Conservation (phyloP, 2,113 vertebrate species). For the Prochilodus magdalenae region DNA sequence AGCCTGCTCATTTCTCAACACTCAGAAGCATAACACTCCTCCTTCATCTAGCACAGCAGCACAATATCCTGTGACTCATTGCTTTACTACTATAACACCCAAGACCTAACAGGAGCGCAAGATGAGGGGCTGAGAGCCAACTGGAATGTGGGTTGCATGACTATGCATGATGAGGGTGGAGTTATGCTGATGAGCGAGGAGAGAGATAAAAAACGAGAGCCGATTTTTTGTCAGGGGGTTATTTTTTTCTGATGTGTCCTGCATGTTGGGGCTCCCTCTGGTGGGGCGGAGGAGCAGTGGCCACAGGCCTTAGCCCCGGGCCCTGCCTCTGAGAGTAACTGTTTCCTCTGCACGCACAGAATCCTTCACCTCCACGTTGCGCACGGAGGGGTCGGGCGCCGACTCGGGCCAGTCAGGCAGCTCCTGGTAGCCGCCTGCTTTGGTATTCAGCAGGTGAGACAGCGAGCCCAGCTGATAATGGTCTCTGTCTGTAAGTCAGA, state of each 20-base stretch:
- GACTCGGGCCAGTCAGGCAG: constrained; percentile 94
- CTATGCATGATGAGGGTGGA: constrained; percentile 43
- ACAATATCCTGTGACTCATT: constrained; percentile 9
- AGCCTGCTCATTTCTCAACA: constrained; percentile 22
- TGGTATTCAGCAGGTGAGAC: constrained; percentile 95
- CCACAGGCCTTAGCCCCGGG: constrained; percentile 53
- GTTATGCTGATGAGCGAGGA: constrained; percentile 55
- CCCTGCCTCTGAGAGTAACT: constrained; percentile 78
- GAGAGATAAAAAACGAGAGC: constrained; percentile 39
- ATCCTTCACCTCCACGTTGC: constrained; percentile 97
- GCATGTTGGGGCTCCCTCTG: constrained; percentile 57
- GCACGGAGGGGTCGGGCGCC: constrained; percentile 95
- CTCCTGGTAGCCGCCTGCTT: constrained; percentile 97
- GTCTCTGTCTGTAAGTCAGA: constrained; percentile 85
- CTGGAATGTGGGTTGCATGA: constrained; percentile 40
- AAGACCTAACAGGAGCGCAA: constrained; percentile 13
- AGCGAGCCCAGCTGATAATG: constrained; percentile 97
- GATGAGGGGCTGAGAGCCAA: constrained; percentile 9
- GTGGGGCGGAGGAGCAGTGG: constrained; percentile 59
- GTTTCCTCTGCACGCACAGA: constrained; percentile 83
- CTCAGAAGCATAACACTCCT: constrained; percentile 47
- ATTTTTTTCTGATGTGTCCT: constrained; percentile 47
- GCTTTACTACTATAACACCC: neutral
- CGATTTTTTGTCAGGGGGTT: constrained; percentile 16
- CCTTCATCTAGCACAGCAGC: neutral